phyloP scores from a whole-genome alignment of 2,888 invertebrate species.

The Chloromyia formosa region DNA sequence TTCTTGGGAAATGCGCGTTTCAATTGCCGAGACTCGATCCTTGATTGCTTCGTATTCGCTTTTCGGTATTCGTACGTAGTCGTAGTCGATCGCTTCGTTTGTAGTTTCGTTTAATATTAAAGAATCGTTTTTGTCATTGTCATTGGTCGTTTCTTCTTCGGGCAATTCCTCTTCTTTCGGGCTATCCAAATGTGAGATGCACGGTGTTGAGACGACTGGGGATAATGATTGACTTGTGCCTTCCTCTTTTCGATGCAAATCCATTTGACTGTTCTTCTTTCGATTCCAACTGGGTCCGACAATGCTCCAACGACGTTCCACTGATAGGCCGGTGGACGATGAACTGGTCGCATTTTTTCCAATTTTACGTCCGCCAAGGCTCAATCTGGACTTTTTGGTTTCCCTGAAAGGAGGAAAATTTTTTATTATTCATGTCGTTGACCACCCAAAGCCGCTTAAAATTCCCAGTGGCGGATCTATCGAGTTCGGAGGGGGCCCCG shows the following conservation, averaged over 20 bases:
- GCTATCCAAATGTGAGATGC: conserved; percentile 44
- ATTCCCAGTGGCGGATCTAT: too few species aligned
- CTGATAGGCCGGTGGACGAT: conserved; percentile 54
- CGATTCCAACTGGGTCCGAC: conserved; percentile 58
- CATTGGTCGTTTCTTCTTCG: background rate
- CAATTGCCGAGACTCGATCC: conserved; percentile 77
- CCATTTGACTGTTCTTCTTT: conserved; percentile 33
- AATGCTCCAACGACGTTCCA: conserved; percentile 68
- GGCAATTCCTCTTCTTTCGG: conserved; percentile 52
- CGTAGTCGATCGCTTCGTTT: conserved; percentile 58
- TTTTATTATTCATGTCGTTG: conserved; percentile 41
- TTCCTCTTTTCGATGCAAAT: conserved; percentile 38
- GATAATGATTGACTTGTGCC: conserved; percentile 62
- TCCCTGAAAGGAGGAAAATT: conserved; percentile 52
- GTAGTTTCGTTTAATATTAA: conserved; percentile 48
- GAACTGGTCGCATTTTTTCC: conserved; percentile 54
- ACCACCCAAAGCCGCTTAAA: too few species aligned
- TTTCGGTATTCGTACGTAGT: conserved; percentile 77
- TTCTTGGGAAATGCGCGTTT: conserved; percentile 75
- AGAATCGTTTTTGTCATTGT: conserved; percentile 63
- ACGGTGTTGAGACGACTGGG: conserved; percentile 65
- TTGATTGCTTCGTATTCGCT: conserved; percentile 82
- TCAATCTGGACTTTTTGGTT: conserved; percentile 54
- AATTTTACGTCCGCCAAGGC: conserved; percentile 52
- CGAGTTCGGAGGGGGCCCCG: too few species aligned